phyloP scores from a whole-genome alignment of 2,888 invertebrate genomes.

The Amblyjoppa fuscipennis region DNA sequence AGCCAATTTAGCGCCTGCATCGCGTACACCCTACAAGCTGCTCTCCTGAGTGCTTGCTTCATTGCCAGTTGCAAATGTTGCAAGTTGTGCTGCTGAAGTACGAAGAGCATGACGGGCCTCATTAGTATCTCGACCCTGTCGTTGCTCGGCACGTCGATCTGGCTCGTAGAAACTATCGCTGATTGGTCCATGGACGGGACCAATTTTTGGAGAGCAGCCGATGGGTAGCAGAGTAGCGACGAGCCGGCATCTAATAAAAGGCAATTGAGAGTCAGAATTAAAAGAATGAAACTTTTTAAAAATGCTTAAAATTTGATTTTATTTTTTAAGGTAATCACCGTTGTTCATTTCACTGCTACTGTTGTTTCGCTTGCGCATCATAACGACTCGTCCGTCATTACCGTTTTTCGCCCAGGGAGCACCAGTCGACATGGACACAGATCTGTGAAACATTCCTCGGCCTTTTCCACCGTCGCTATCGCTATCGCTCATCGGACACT shows the following conservation, averaged over 20 bases:
- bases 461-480: slow-evolving; percentile 86
- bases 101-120: slow-evolving; percentile 95
- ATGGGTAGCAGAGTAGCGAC: slow-evolving; percentile 95
- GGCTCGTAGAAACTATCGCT: slow-evolving; percentile 85
- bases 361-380: slow-evolving; percentile 90
- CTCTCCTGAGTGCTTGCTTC: slow-evolving; percentile 93
- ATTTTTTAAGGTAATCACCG: slow-evolving; percentile 77
- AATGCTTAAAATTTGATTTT: not conserved
- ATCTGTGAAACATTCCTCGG: slow-evolving; percentile 91
- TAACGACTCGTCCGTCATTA: slow-evolving; percentile 87
- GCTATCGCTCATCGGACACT: slow-evolving; percentile 86
- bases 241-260: slow-evolving; percentile 89
- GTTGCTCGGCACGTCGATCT: slow-evolving; percentile 84
- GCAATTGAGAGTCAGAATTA: slow-evolving; percentile 1
- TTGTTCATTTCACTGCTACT: slow-evolving; percentile 89
- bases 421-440: slow-evolving; percentile 94
- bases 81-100: slow-evolving; percentile 94
- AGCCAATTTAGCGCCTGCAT: slow-evolving; percentile 99
- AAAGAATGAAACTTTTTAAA: not conserved
- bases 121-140: slow-evolving; percentile 88
- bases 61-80: slow-evolving; percentile 94
- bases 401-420: slow-evolving; percentile 88
- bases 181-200: slow-evolving; percentile 89
- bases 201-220: slow-evolving; percentile 93
- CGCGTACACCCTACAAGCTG: slow-evolving; percentile 93